These are phyloP conservation scores for Drosophila miranda DNA, from an alignment of 1,140 invertebrate genomes.

Conservation along the genomic window DNA sequence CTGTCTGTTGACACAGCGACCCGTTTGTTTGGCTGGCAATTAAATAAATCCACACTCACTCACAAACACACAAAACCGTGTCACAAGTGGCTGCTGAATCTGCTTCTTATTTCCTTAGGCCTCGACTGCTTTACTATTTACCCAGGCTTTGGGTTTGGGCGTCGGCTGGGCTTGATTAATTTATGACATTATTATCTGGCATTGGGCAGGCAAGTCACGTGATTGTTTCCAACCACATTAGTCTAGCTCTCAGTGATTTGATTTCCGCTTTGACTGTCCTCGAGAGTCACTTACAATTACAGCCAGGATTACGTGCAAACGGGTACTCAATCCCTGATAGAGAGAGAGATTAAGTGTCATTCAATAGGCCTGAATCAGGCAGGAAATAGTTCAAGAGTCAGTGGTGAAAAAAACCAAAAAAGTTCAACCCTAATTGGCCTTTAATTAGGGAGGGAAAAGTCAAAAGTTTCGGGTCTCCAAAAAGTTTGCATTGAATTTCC, in stretches of 20 bases:
- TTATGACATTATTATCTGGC: slow-evolving; percentile 40
- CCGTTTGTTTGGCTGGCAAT: slow-evolving; percentile 26
- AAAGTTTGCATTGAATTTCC: slow-evolving; percentile 32
- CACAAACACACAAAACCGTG: background rate
- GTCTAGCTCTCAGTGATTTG: slow-evolving; percentile 41
- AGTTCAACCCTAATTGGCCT: slow-evolving; percentile 41
- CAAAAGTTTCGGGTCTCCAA: slow-evolving; percentile 17
- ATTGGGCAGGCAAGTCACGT: slow-evolving; percentile 58
- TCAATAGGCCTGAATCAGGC: slow-evolving; percentile 18
- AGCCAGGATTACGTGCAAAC: slow-evolving; percentile 33
- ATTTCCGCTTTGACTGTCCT: slow-evolving; percentile 32
- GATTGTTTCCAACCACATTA: slow-evolving; percentile 41
- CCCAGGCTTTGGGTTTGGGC: background rate
- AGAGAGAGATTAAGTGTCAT: slow-evolving; percentile 10
- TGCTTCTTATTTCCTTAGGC: background rate
- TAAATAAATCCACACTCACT: slow-evolving; percentile 22
- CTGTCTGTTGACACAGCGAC: slow-evolving; percentile 50
- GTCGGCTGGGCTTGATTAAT: slow-evolving; percentile 24
- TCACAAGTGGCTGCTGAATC: slow-evolving; percentile 6
- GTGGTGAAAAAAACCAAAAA: slow-evolving; percentile 12
- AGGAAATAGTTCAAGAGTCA: slow-evolving; percentile 23
- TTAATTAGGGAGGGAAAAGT: slow-evolving; percentile 35
- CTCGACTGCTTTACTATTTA: background rate
- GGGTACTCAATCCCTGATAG: slow-evolving; percentile 1
- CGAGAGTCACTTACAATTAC: slow-evolving; percentile 35